phyloP scores from a whole-genome alignment of 2,113 vertebrate genomes.

The Tragelaphus strepsiceros region DNA sequence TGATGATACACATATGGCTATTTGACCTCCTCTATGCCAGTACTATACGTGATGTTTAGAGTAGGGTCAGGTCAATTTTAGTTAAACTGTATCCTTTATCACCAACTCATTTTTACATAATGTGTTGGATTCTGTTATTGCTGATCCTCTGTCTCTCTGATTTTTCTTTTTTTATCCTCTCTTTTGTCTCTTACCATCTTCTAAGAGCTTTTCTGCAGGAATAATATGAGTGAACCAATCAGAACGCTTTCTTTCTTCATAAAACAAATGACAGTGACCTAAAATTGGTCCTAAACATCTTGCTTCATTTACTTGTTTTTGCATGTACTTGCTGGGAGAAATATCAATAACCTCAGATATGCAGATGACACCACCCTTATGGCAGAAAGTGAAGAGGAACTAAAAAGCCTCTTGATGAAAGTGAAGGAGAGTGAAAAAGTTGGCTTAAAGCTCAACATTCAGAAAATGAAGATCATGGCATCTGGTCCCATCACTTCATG shows the following conservation, averaged over 20 bases:
- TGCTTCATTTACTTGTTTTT: not conserved
- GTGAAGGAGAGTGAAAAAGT: too few relatives aligned
- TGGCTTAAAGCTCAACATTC: too few relatives aligned
- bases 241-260: not conserved
- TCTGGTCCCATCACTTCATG: too few relatives aligned
- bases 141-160: not conserved
- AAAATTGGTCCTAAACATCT: not conserved
- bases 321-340: not conserved
- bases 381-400: too few relatives aligned
- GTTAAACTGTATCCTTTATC: not conserved
- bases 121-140: not conserved
- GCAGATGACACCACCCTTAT: too few relatives aligned
- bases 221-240: not conserved
- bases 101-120: not conserved
- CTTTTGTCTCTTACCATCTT: not conserved
- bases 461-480: too few relatives aligned
- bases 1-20: not conserved
- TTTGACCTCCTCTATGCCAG: not conserved
- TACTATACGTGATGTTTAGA: not conserved
- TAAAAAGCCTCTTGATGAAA: too few relatives aligned
- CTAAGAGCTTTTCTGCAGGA: not conserved
- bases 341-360: too few relatives aligned
- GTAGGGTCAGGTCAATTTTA: not conserved
- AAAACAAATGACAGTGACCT: not conserved
- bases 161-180: not conserved